Evolutionary conservation across 2,888 invertebrate genomes (phyloP).

Genomic region (Rhopalosiphum nymphaeae): DNA sequence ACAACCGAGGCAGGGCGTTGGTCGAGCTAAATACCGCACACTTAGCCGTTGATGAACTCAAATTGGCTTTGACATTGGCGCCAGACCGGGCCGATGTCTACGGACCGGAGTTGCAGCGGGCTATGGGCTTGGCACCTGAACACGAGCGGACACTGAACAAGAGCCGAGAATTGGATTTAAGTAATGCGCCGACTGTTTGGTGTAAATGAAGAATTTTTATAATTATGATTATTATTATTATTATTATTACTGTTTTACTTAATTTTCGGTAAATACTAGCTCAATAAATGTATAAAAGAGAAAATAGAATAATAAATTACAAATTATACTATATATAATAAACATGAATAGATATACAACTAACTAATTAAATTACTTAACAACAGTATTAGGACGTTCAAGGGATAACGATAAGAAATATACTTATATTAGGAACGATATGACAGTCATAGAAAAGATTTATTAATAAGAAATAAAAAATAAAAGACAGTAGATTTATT

Average conservation of each 20-base stretch:
- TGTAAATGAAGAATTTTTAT: slow-evolving; percentile 35
- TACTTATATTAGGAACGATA: no score
- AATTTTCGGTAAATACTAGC: neutral
- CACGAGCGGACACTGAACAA: slow-evolving; percentile 10
- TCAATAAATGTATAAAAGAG: neutral
- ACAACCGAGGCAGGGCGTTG: slow-evolving; percentile 49
- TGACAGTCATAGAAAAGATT: no score
- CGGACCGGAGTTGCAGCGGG: slow-evolving; percentile 34
- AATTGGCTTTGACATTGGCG: slow-evolving; percentile 26
- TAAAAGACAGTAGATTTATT: no score
- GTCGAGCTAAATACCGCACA: slow-evolving; percentile 51
- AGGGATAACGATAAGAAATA: neutral
- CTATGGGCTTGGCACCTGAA: slow-evolving; percentile 15
- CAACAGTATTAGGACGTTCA: neutral
- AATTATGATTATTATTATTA: neutral
- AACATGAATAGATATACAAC: neutral
- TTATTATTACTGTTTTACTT: neutral
- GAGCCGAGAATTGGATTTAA: neutral
- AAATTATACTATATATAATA: neutral
- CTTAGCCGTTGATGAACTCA: slow-evolving; percentile 50
- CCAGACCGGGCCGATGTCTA: slow-evolving; percentile 31
- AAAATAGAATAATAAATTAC: neutral
- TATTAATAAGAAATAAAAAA: no score
- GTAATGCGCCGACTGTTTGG: slow-evolving; percentile 34
- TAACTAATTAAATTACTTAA: neutral